Percentiles rank a stretch among this genome's conserved stretches.
These are phyloP conservation scores for Danaus chrysippus DNA, from an alignment of 2,888 invertebrate genomes.

Conservation along the genomic window DNA sequence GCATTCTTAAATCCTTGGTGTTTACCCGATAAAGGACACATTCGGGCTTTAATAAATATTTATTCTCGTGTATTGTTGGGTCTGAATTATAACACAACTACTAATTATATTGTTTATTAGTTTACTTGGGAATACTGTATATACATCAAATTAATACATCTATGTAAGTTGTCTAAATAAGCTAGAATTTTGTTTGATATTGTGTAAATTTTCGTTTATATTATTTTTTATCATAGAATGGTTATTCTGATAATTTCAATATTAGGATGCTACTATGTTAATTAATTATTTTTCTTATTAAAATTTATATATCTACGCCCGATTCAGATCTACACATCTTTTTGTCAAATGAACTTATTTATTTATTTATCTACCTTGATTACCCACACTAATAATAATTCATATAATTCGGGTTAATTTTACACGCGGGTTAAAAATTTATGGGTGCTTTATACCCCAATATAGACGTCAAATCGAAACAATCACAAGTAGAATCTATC, in stretches of 20 bases:
- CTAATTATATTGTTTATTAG: slow-evolving; percentile 69
- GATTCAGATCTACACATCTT: no score
- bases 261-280: no score
- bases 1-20: slow-evolving; percentile 33
- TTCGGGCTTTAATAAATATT: slow-evolving; percentile 73
- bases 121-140: slow-evolving; percentile 56
- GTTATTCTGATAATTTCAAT: no score
- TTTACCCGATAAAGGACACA: slow-evolving; percentile 71
- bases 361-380: no score
- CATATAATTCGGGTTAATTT: no score
- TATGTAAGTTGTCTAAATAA: slow-evolving; percentile 5
- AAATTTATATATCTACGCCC: no score
- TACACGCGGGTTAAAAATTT: neutral
- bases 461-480: neutral
- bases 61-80: slow-evolving; percentile 69
- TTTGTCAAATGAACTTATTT: no score
- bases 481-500: slow-evolving; percentile 5
- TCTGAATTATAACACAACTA: slow-evolving; percentile 47
- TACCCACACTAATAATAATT: no score
- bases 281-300: no score
- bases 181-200: no score
- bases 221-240: no score
- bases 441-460: neutral
- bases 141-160: slow-evolving; percentile 35
- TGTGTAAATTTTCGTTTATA: no score